phyloP scores from a whole-genome alignment of 2,113 vertebrate genomes.

The rat (Rattus norvegicus) region DNA sequence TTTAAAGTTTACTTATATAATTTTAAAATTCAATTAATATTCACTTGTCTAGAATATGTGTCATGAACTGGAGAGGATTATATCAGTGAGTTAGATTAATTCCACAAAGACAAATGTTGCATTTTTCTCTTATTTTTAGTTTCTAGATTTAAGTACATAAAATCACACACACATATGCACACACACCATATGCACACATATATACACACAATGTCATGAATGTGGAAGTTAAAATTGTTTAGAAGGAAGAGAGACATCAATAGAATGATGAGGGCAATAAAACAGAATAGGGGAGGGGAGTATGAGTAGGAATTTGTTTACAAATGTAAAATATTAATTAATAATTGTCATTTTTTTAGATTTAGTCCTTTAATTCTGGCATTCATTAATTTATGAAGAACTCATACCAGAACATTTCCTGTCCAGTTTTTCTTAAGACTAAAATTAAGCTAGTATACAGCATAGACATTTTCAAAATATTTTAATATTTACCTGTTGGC shows the following conservation, averaged over 20 bases:
- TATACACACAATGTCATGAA: not conserved
- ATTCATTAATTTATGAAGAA: not conserved
- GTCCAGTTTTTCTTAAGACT: not conserved
- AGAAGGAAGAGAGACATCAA: not conserved
- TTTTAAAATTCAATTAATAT: not conserved
- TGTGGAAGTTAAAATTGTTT: not conserved
- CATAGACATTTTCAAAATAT: not conserved
- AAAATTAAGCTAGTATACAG: not conserved
- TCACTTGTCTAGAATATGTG: not conserved
- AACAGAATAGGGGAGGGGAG: no score
- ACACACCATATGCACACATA: rapidly evolving
- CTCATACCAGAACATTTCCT: not conserved
- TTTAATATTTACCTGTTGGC: not conserved
- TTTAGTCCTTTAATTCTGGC: constrained; percentile 5
- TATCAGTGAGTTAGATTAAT: not conserved
- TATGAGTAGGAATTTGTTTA: no score
- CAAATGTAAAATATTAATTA: not conserved
- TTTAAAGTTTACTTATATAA: constrained; percentile 16
- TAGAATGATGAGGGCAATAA: rapidly evolving
- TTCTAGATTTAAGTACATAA: not conserved
- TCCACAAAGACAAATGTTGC: not conserved
- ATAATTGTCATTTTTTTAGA: not conserved
- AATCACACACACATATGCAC: not conserved
- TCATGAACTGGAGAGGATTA: not conserved
- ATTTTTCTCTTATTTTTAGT: not conserved